phyloP scores from a whole-genome alignment of 2,888 invertebrate genomes.

The Ornithoptera priamus region DNA sequence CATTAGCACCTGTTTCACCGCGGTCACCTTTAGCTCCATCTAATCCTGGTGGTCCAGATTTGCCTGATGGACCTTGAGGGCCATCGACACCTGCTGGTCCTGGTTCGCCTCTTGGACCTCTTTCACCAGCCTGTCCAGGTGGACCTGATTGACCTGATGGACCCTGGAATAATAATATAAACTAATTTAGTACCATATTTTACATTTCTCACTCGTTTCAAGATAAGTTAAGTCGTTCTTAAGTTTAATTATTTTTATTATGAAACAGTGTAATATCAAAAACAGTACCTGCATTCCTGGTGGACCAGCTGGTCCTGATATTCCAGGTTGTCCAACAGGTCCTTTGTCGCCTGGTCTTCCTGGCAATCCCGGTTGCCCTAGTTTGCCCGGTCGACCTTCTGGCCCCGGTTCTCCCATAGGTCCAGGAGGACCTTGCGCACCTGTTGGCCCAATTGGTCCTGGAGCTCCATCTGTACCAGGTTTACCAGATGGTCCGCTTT shows the following conservation, averaged over 20 bases:
- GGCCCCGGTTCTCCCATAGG: conserved; percentile 80
- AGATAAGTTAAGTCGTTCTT: not conserved
- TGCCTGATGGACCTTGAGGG: conserved; percentile 87
- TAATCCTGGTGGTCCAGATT: conserved; percentile 86
- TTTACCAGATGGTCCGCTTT: conserved; percentile 86
- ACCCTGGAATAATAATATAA: conserved; percentile 69
- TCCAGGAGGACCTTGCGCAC: conserved; percentile 84
- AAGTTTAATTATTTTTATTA: not conserved
- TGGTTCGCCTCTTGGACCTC: conserved; percentile 85
- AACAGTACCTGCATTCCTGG: conserved; percentile 83
- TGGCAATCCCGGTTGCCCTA: conserved; percentile 85
- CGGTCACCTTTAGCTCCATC: conserved; percentile 85
- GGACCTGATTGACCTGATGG: conserved; percentile 83
- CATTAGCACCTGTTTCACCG: conserved; percentile 84
- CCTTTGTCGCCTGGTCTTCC: conserved; percentile 90
- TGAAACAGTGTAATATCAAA: not conserved
- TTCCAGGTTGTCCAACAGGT: conserved; percentile 83
- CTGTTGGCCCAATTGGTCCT: conserved; percentile 83
- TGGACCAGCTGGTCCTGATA: conserved; percentile 82
- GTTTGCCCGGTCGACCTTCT: conserved; percentile 83
- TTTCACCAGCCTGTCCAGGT: conserved; percentile 84
- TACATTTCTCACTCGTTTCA: no score
- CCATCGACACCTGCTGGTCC: conserved; percentile 89
- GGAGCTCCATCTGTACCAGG: conserved; percentile 86
- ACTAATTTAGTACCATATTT: not conserved